Conservation (phyloP, 2,888 invertebrate species). For the Thymelicus acteon region DNA sequence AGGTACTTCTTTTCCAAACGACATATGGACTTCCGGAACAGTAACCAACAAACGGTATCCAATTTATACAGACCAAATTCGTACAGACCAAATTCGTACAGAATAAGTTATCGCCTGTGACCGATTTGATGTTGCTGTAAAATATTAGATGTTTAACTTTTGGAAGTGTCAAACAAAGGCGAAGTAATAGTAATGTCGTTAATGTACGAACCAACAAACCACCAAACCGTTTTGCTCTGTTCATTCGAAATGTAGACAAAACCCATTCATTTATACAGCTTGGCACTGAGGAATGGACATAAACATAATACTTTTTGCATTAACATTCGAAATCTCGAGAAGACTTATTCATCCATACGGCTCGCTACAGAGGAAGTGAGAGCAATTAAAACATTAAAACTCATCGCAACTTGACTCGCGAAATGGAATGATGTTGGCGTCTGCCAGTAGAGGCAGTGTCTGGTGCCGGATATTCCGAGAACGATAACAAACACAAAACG, state of each 20-base stretch:
- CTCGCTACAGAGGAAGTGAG: neutral
- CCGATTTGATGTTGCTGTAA: conserved; percentile 21
- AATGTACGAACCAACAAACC: neutral
- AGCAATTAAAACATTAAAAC: conserved; percentile 27
- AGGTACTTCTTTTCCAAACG: conserved; percentile 58
- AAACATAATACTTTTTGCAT: no score
- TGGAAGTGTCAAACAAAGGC: conserved; percentile 52
- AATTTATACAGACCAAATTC: conserved; percentile 52
- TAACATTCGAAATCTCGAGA: neutral
- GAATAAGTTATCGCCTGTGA: conserved; percentile 49
- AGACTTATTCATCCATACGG: neutral
- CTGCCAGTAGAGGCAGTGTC: conserved; percentile 13
- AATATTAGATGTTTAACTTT: conserved; percentile 8
- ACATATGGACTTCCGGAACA: conserved; percentile 66
- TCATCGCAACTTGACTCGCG: conserved; percentile 14
- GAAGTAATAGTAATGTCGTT: neutral
- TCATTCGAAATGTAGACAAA: no score
- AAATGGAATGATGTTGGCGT: conserved; percentile 13
- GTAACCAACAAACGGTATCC: conserved; percentile 63
- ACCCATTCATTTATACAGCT: no score
- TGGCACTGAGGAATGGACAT: no score
- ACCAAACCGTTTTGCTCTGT: no score
- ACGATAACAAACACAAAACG: conserved; percentile 45
- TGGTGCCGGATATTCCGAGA: conserved; percentile 39
- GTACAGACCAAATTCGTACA: conserved; percentile 42